phyloP scores from a whole-genome alignment of 2,113 vertebrate genomes.

The Phasianus colchicus region DNA sequence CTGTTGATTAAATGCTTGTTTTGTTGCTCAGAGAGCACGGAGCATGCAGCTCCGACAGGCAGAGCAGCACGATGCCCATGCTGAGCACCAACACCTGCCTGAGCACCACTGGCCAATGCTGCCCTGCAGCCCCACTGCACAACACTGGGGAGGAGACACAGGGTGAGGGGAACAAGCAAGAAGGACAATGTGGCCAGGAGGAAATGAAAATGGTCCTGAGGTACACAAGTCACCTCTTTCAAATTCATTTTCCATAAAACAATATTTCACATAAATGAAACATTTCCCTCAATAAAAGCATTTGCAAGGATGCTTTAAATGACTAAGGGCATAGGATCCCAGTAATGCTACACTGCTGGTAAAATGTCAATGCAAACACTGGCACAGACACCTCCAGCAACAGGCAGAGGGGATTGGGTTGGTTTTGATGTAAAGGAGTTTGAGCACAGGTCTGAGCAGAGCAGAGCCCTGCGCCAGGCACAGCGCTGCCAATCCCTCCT shows the following conservation, averaged over 20 bases:
- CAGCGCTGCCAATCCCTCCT: not conserved
- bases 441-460: not conserved
- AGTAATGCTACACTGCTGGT: not conserved
- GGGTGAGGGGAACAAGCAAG: not conserved
- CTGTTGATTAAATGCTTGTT: not conserved
- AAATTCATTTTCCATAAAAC: not conserved
- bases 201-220: not conserved
- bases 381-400: not conserved
- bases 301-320: not conserved
- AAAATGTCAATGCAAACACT: not conserved
- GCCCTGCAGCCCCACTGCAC: too few relatives aligned
- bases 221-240: not conserved
- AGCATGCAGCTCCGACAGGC: not conserved
- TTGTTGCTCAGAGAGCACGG: not conserved
- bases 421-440: not conserved
- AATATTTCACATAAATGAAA: not conserved
- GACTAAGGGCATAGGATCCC: not conserved
- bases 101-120: not conserved
- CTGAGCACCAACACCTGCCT: not conserved
- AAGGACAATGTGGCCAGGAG: not conserved
- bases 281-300: not conserved
- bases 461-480: not conserved
- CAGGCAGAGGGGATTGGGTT: not conserved
- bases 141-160: not conserved
- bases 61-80: not conserved